phyloP scores from a whole-genome alignment of 2,888 invertebrate genomes.

The Polia nebulosa region DNA sequence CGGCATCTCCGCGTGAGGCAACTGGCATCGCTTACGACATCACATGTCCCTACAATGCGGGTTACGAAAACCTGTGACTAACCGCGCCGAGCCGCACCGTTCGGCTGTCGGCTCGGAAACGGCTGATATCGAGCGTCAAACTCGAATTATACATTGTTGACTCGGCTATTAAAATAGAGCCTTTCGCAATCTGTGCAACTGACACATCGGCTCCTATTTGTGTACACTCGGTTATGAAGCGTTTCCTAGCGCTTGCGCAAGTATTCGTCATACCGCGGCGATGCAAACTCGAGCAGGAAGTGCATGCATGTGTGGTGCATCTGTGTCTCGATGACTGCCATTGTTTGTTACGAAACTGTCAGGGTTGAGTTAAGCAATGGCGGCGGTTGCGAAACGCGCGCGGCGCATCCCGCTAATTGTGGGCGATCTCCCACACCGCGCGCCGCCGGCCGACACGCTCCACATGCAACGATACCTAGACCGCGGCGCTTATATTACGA shows the following conservation, averaged over 20 bases:
- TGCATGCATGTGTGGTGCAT: constrained; percentile 89
- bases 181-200: constrained; percentile 80
- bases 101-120: constrained; percentile 79
- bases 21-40: constrained; percentile 86
- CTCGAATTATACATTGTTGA: constrained; percentile 77
- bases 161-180: constrained; percentile 75
- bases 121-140: constrained; percentile 72
- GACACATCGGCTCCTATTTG: constrained; percentile 80
- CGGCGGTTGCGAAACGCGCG: constrained; percentile 84
- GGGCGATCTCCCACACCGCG: constrained; percentile 83
- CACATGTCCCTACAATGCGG: constrained; percentile 89
- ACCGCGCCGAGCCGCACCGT: constrained; percentile 73
- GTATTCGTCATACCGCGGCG: constrained; percentile 80
- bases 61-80: constrained; percentile 90
- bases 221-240: constrained; percentile 78
- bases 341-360: constrained; percentile 90
- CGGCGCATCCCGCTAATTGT: constrained; percentile 88
- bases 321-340: constrained; percentile 84
- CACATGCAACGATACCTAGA: constrained; percentile 54
- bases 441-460: constrained; percentile 53
- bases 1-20: constrained; percentile 87
- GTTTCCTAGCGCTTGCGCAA: constrained; percentile 86
- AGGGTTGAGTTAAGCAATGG: constrained; percentile 90
- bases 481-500: constrained; percentile 40
- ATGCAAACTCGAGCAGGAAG: constrained; percentile 89